Percentiles rank a stretch among this genome's conserved stretches.
These are phyloP conservation scores for Paralichthys olivaceus DNA, from an alignment of 2,113 vertebrate species.

Conservation along the genomic window DNA sequence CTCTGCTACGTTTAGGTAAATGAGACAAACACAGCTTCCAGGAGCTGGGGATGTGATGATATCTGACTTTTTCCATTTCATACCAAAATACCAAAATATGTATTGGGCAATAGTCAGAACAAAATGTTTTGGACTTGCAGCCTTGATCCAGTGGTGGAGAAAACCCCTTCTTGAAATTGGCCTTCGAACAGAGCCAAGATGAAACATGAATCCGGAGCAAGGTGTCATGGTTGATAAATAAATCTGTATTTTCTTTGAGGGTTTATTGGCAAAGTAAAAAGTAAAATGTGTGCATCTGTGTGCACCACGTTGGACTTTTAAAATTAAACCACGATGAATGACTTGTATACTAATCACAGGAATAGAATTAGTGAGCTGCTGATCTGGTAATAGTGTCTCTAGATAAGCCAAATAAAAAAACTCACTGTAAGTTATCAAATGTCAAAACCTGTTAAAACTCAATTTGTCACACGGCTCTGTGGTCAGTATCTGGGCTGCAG, in stretches of 20 bases:
- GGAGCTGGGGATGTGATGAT: not conserved
- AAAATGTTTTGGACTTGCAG: conserved; percentile 36
- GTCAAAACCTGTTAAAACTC: not conserved
- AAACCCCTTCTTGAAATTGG: conserved; percentile 43
- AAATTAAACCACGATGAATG: not conserved
- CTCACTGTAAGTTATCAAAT: not conserved
- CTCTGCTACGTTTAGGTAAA: conserved; percentile 23
- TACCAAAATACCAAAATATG: conserved; percentile 23
- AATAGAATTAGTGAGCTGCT: not conserved
- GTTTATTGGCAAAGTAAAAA: conserved; percentile 1
- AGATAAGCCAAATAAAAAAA: not conserved
- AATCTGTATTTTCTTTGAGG: conserved; percentile 26
- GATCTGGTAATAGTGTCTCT: not conserved
- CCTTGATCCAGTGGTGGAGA: conserved; percentile 34
- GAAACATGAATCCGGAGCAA: conserved; percentile 44
- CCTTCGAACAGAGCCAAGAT: conserved; percentile 30
- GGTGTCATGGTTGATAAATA: conserved; percentile 55
- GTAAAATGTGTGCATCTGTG: not conserved
- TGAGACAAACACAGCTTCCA: conserved; percentile 10
- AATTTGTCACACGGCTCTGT: not conserved
- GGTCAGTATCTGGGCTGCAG: conserved; percentile 27
- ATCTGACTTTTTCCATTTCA: conserved; percentile 11
- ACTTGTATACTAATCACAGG: not conserved
- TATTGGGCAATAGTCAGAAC: conserved; percentile 19
- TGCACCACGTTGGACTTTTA: no score